Evolutionary conservation across 2,888 invertebrate genomes (phyloP), one percentile per base, ranked within the genome.

Genomic region (Ctenicera cuprea): DNA sequence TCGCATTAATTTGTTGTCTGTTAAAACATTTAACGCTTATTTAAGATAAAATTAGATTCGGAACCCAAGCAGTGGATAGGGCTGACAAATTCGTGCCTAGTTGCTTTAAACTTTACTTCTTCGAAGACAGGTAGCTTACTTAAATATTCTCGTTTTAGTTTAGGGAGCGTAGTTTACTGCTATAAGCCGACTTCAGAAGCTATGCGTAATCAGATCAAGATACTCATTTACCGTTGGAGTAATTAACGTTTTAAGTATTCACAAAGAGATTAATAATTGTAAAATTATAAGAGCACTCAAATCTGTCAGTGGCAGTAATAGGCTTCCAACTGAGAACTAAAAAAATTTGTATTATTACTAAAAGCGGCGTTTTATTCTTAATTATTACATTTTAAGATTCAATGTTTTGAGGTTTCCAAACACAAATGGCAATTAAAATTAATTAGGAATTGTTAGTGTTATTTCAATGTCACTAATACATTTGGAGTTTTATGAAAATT

Each of bases 191-290:
- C 33, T 26, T 54, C 14, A 14, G 9, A 26, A 33, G 22, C 4
- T 54, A 54, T n/a, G 8, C 14, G 9, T 45, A 18, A 54, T 54
- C n/a, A 54, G 54, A 54, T 30, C 22, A 22, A 26, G 30, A 14
- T 14, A 45, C 14, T 9, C 45, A 45, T 45, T 45, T 45, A 30
- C 20, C 54, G 1, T 30, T 7, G 22, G 5, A 1, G 30, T 54
- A 20, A 54, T 54, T 54, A 54, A 30, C 30, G 30, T 33, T 14
- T 54, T 16, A 30, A n/a, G 22, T 30, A 54, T 54, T 54, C 54
- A 54, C 8, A 54, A 30, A 54, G 54, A 7, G 22, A 54, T 54
- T 54, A 30, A 54, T 54, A 22, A 54, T 54, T n/a, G 14, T 22
- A 30, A 54, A 22, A 54, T n/a, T 16, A n/a, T 54, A 54, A 33